Evolutionary conservation across 1,140 invertebrate genomes (phyloP).

Genomic region (Wasmannia auropunctata): DNA sequence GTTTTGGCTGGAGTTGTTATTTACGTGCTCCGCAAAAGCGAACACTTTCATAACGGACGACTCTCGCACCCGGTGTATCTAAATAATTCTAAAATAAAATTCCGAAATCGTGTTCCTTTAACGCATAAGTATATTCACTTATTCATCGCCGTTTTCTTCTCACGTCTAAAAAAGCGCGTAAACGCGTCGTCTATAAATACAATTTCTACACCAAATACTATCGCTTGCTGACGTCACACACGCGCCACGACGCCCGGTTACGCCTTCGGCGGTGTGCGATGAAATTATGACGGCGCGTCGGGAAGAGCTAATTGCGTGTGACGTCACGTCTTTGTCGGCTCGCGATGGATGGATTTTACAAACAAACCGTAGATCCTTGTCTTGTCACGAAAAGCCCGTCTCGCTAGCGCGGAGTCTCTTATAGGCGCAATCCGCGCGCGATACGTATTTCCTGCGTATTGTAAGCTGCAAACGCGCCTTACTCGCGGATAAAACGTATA

Average conservation of each 20-base stretch:
- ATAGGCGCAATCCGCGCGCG: background rate
- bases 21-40: background rate
- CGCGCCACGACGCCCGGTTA: background rate
- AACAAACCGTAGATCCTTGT: background rate
- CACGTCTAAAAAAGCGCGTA: background rate
- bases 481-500: background rate
- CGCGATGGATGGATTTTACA: background rate
- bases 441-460: background rate
- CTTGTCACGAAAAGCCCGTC: background rate
- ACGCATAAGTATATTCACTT: no score
- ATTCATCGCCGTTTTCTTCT: background rate
- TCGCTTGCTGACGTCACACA: background rate
- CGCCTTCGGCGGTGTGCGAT: background rate
- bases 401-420: background rate
- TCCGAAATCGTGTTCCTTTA: background rate
- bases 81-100: background rate
- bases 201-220: background rate
- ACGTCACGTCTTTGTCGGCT: background rate
- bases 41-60: background rate
- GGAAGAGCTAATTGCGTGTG: background rate
- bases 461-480: background rate
- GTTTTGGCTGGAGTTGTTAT: background rate
- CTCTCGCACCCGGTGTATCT: no score
- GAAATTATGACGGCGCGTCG: slow-evolving; percentile 25
- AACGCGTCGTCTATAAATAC: background rate